Evolutionary conservation across 2,113 vertebrate species (phyloP).

Genomic region (Lagopus muta): DNA sequence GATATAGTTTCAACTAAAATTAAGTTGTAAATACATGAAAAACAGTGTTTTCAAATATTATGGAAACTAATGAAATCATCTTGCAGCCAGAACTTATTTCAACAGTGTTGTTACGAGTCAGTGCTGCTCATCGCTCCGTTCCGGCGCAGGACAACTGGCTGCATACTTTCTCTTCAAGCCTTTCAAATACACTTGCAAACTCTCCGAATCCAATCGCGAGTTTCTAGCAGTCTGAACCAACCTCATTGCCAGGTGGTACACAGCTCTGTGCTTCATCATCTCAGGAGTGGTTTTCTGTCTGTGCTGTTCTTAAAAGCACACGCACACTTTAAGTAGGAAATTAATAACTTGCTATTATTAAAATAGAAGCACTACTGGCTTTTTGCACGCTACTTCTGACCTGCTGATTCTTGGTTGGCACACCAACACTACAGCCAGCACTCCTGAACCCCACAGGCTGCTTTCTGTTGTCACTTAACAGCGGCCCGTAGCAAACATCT

Average conservation of each 20-base stretch:
- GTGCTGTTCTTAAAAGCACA: constrained; percentile 79
- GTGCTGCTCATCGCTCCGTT: not conserved
- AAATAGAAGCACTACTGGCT: not conserved
- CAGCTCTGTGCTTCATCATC: constrained; percentile 81
- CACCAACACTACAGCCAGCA: not conserved
- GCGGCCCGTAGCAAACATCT: not conserved
- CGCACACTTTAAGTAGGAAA: not conserved
- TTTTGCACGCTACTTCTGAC: not conserved
- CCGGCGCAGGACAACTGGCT: constrained; percentile 72
- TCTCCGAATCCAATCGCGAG: constrained; percentile 88
- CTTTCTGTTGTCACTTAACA: not conserved
- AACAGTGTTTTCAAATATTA: not conserved
- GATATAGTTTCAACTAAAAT: constrained; percentile 4
- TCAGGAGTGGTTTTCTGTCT: constrained; percentile 85
- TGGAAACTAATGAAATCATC: not conserved
- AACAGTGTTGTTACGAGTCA: not conserved
- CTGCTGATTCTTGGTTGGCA: not conserved
- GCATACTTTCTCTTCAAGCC: constrained; percentile 88
- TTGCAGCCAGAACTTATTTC: not conserved
- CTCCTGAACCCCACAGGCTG: not conserved
- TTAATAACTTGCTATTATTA: not conserved
- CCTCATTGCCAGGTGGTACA: constrained; percentile 86
- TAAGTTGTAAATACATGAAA: not conserved
- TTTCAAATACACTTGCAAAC: constrained; percentile 87
- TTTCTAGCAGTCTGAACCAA: constrained; percentile 91